These are phyloP conservation scores for Campopleginae sp. DNA, from an alignment of 2,888 invertebrate genomes.

Conservation along the genomic window DNA sequence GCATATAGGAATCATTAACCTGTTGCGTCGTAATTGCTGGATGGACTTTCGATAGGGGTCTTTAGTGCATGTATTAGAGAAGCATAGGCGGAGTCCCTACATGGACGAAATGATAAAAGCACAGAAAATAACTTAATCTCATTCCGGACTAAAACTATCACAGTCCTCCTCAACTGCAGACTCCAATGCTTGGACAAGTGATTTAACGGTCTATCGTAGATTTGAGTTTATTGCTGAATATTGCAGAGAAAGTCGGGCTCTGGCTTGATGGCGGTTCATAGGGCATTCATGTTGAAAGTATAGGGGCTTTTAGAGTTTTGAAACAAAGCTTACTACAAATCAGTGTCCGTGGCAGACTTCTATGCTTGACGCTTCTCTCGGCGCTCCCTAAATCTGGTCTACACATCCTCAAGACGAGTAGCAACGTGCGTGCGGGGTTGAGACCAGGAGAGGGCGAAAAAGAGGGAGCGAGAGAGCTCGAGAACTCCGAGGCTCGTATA, in stretches of 20 bases:
- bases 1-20: slow-evolving; percentile 13
- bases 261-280: slow-evolving; percentile 47
- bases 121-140: not conserved
- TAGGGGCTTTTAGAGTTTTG: slow-evolving; percentile 76
- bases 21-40: slow-evolving; percentile 19
- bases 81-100: not conserved
- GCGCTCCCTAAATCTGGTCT: slow-evolving; percentile 83
- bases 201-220: slow-evolving; percentile 19
- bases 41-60: slow-evolving; percentile 2
- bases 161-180: not conserved
- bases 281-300: slow-evolving; percentile 47
- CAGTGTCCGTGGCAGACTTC: slow-evolving; percentile 84
- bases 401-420: slow-evolving; percentile 84
- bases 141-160: not conserved
- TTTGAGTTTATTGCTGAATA: slow-evolving; percentile 35
- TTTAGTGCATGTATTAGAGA: not conserved
- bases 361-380: slow-evolving; percentile 73
- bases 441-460: slow-evolving; percentile 73
- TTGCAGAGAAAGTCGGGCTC: slow-evolving; percentile 34
- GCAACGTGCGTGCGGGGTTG: slow-evolving; percentile 81
- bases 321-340: slow-evolving; percentile 84
- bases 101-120: not conserved
- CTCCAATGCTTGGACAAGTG: not conserved
- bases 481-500: slow-evolving; percentile 50
- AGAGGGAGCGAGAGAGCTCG: slow-evolving; percentile 46